Conservation (phyloP, 2,797 vertebrate species). For the Cyclopterus lumpus region DNA sequence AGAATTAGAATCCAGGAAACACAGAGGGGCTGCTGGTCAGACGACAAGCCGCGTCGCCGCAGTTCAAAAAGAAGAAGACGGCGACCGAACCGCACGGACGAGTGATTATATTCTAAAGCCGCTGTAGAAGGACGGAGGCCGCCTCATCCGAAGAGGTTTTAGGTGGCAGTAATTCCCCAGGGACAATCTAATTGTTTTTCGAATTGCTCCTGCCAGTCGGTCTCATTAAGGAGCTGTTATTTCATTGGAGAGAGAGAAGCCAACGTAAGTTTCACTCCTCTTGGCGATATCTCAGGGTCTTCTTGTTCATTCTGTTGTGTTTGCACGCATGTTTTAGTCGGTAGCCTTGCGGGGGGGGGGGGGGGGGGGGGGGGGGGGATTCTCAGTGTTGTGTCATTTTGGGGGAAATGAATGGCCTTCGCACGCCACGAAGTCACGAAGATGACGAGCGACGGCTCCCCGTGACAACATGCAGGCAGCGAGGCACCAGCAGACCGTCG, state of each 20-base stretch:
- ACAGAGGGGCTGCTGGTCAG: constrained; percentile 57
- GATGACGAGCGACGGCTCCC: constrained; percentile 33
- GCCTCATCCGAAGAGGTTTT: constrained; percentile 54
- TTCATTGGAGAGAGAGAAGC: constrained; percentile 39
- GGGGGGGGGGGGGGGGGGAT: neutral
- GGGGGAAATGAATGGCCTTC: constrained; percentile 64
- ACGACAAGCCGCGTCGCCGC: constrained; percentile 39
- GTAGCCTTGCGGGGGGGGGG: neutral
- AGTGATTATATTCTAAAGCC: constrained; percentile 5
- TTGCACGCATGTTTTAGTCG: constrained; percentile 2
- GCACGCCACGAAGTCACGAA: constrained; percentile 45
- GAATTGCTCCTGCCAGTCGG: constrained; percentile 45
- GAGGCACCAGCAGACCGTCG: constrained; percentile 56
- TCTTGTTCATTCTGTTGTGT: neutral
- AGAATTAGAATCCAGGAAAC: constrained; percentile 75
- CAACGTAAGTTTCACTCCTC: constrained; percentile 55
- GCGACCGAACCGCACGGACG: neutral
- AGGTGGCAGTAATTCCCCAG: constrained; percentile 57
- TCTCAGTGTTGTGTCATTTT: constrained; percentile 55
- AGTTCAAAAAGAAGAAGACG: neutral
- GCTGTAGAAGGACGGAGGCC: neutral
- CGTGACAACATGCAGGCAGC: constrained; percentile 48
- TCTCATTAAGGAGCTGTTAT: constrained; percentile 53
- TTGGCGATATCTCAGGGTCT: neutral
- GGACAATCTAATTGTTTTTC: constrained; percentile 56